These are phyloP conservation scores for Pluvialis apricaria DNA, from an alignment of 2,113 vertebrate species.

Conservation along the genomic window DNA sequence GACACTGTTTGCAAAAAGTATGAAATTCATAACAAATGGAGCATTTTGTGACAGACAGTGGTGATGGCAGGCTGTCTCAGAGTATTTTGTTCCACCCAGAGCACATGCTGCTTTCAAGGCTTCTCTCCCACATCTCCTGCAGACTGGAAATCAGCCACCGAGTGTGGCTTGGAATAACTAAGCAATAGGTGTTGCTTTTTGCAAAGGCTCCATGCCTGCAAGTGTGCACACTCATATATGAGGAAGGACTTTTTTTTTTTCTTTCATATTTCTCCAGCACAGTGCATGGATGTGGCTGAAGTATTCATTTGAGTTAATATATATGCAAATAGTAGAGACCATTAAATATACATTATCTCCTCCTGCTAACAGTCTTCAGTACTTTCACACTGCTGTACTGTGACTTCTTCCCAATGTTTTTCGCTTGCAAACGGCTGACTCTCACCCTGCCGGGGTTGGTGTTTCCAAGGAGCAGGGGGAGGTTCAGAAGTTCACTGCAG, in stretches of 20 bases:
- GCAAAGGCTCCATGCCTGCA: background rate
- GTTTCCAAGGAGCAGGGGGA: background rate
- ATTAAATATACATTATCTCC: slow-evolving; percentile 21
- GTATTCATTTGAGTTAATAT: background rate
- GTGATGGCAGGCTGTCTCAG: background rate
- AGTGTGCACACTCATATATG: background rate
- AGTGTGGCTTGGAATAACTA: slow-evolving; percentile 29
- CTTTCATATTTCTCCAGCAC: background rate
- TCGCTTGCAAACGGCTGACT: background rate
- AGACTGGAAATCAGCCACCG: slow-evolving; percentile 9
- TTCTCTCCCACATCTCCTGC: background rate
- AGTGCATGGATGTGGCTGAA: background rate
- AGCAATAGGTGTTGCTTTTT: background rate
- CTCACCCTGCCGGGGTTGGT: accelerated
- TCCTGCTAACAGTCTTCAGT: background rate
- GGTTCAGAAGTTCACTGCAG: background rate
- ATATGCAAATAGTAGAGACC: background rate
- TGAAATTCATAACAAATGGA: background rate
- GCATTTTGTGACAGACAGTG: background rate
- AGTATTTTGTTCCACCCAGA: background rate
- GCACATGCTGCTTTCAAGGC: background rate
- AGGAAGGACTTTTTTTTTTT: background rate
- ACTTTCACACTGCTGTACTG: background rate
- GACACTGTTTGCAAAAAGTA: background rate
- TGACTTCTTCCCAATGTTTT: background rate